phyloP scores from a whole-genome alignment of 2,797 vertebrate genomes.

The Bryconaethiops microstoma region DNA sequence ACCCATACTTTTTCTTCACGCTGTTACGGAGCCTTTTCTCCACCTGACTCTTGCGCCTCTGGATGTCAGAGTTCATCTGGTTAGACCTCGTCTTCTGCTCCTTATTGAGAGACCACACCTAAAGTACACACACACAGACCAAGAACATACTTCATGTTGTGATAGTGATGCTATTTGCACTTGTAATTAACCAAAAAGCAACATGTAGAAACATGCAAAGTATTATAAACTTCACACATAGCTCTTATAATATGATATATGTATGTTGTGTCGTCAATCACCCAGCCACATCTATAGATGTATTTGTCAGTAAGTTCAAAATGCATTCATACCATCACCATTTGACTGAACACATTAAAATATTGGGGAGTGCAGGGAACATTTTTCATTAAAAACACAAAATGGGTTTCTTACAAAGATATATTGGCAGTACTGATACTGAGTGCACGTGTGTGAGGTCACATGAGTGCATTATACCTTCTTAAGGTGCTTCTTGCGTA shows the following conservation, averaged over 20 bases:
- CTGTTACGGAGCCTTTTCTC: constrained; percentile 74
- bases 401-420: no score
- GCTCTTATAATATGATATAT: background rate
- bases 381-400: no score
- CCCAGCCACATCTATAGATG: background rate
- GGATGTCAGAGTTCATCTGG: constrained; percentile 72
- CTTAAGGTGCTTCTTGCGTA: constrained; percentile 84
- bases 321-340: no score
- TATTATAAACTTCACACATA: background rate
- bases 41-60: constrained; percentile 75
- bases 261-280: background rate
- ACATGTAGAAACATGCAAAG: no score
- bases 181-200: background rate
- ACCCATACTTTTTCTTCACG: constrained; percentile 75
- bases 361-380: no score
- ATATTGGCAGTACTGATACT: background rate
- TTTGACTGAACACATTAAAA: no score
- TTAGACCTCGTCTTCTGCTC: constrained; percentile 73
- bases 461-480: constrained; percentile 69
- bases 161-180: background rate
- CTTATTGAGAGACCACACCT: constrained; percentile 78
- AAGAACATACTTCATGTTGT: background rate
- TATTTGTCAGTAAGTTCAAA: background rate
- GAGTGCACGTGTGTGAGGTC: background rate
- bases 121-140: constrained; percentile 28